Evolutionary conservation across 2,113 vertebrate genomes (phyloP), one percentile per base, ranked within the genome.

Genomic region (Oreochromis niloticus): DNA sequence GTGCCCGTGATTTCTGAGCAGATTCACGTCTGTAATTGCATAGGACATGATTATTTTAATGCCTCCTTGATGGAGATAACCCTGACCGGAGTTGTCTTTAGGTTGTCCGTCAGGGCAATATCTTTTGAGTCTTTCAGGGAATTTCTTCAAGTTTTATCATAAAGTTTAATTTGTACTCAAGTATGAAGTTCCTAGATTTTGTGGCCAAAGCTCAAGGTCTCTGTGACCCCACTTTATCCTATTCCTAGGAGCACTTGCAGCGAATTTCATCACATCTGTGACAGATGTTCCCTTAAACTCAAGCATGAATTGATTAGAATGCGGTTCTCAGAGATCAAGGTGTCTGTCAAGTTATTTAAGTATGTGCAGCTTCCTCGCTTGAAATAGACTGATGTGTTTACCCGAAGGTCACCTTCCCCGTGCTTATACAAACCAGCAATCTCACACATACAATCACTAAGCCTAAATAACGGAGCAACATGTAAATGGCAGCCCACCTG

Each of bases 11-110:
- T 93, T 87, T 88, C 87, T 88, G 39, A 85, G 88, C 80, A 90
- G 48, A 92, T 92, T 90, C 54, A 3, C 11, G 9, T 50, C 82
- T 83, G 50, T 89, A 91, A 87, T 93, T 94, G 87, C 80, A 63
- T 39, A 39, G 48, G 14, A 90, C 71, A 50, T 78, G 24, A 78
- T 78, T 78, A n/a, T 50, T 73, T 73, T 68, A 68, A 32, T 50
- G 71, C 9, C 71, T 50, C 16, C 16, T 50, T 19, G 2, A 32
- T 78, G 27, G 27, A n/a, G 46, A 50, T 32, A 50, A 78, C 16
- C 27, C 16, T 1, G 2, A 50, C 16, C 10, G 1, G 3, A 50
- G 27, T 50, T 50, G 46, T 32, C 71, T 50, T 32, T 78, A 19
- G 24, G 71, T 32, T 78, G 16, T 32, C 43, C 9, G 1, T 78